Base-by-base conservation (phyloP, 2,888 invertebrate species). In the Meloe dianella region DNA sequence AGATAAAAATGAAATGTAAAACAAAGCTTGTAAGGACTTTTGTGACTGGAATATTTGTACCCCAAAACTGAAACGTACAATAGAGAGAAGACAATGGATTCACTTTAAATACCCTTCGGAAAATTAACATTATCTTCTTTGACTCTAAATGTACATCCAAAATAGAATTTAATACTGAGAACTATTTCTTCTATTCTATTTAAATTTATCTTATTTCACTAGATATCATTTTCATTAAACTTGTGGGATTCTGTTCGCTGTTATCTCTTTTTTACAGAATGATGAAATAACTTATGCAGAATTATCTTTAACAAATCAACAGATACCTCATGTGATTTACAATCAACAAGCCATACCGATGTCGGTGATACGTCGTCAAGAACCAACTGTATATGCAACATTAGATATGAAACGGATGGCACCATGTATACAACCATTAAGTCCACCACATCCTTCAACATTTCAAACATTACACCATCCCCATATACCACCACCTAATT, bases 221-320 rank as follows among this genome's bases (percentile, higher is more conserved):
- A 10, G 7, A 30, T 30, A 30, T 8, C 27, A 14, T 38, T 4
- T 5, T 24, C 35, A 6, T 7, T 9, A 59, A 29, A 32, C 27
- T n/a, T 38, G 14, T 38, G 7, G 35, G 51, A n/a, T 61, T 27
- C 47, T 61, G 14, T 47, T 29, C 20, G 30, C 29, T 32, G 7
- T 47, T 20, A 66, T 66, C 64, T 71, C 54, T 70, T 67, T 60
- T 74, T 78, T 78, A 61, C 81, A 85, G 85, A 83, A 80, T 72
- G 85, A 85, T 70, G 87, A 87, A 80, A 85, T 87, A 77, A 87
- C 87, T 58, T 87, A 87, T 80, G 87, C 87, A 65, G 87, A 87
- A 81, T 81, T 87, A 73, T 85, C 86, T 74, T 79, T 86, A 71
- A 78, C 81, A 69, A 78, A 78, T 68, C 81, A 80, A 79, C 83